Evolutionary conservation across 2,797 vertebrate species (phyloP), one percentile per base, ranked within the genome.

Genomic region (Macrochelys suwanniensis): DNA sequence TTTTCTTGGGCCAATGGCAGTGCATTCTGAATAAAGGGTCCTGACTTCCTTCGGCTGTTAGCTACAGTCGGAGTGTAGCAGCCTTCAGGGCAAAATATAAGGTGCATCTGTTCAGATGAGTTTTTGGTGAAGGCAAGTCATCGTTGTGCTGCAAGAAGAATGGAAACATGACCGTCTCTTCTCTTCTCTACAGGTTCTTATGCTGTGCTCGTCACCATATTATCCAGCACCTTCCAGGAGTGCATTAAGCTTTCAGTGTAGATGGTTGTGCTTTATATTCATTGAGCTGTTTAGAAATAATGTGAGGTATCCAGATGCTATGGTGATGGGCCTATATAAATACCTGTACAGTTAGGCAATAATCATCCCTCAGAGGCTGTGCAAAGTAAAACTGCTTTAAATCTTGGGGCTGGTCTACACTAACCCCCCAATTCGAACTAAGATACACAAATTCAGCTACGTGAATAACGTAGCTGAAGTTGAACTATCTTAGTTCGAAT

Each of bases 241-340:
- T 68, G n/a, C 65, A 68, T n/a, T n/a, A 10, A 68, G 33, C 65
- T 37, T 28, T 68, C 91, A 3, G 11, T 57, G 31, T 12, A n/a
- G 53, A 93, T 53, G 12, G 6, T 42, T 81, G 53, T 2, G 65
- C 65, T 85, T 47, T 51, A 33, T 5, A 1, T 81, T 92, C 68
- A 78, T 78, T 82, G 79, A 92, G 88, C 71, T 76, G 12, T 74
- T 74, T 42, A 42, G 6, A 74, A 74, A 11, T 77, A 89, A 50
- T 23, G 28, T 0, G 59, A 80, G 88, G 51, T 82, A 51, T 17
- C 54, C 26, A 47, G 53, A 77, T 25, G 68, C 45, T 80, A 87
- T 95, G 89, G 54, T 89, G 89, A 54, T 85, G 79, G 89, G 83
- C 87, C 80, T 47, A 84, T 77, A 54, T 89, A 81, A 80, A 19